Base-by-base conservation (phyloP, 2,888 invertebrate genomes). In the Ptychoptera contaminata region DNA sequence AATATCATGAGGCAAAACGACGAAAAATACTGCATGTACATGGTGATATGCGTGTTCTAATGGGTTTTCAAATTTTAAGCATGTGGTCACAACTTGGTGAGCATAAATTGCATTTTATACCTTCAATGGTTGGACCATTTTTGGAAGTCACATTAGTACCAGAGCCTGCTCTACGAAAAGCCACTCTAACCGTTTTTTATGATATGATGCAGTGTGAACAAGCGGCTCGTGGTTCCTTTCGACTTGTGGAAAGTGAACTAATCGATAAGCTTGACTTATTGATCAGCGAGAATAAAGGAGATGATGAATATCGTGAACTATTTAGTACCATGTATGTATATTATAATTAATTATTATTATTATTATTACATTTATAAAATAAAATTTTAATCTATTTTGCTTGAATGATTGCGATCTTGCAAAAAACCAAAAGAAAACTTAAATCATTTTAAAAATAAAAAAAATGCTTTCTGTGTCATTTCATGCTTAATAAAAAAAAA, bases 161-260 rank as follows among this genome's bases (percentile, higher is more conserved):
- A 1, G 87, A 91, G 56, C 76, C 76, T 34, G 83, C 85, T 52
- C 63, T 96, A 8, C 74, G 94, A 0, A 82, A 88, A 53, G 88
- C 90, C 0, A 93, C 92, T 0, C 66, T 94, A 10, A 87, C 90
- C 8, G 90, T 94, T 38, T 84, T 94, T 55, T 93, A 90, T 55
- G 90, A 93, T 54, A 84, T 96, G 75, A 93, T 96, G 86, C 87
- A 92, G 52, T 87, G 87, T 55, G 93, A 94, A 58, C 81, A 70
- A 72, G 57, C 62, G 8, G 77, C 80, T 2, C 76, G 84, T 0
- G 91, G 91, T 0, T 85, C 87, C 51, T 93, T 93, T 53, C 77
- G 86, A 47, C 76, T 88, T 56, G 91, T 94, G 2, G 94, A 94
- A 60, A 87, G 87, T 15, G 92, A 93, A 53, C 67, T 96, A 5